Evolutionary conservation across 2,113 vertebrate genomes (phyloP).

Genomic region (Octodon degus): DNA sequence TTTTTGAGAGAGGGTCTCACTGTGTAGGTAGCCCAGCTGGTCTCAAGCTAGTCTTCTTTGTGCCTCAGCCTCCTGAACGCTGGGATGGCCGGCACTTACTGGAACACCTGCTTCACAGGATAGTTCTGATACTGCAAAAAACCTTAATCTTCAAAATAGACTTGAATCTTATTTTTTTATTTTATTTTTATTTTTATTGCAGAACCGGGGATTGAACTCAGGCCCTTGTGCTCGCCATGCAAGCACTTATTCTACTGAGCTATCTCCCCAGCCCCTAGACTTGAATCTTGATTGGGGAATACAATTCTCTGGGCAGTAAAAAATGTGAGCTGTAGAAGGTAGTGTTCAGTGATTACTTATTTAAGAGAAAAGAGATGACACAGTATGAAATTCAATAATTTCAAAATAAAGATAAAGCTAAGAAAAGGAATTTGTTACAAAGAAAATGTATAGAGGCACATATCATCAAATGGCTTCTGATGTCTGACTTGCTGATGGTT

Average conservation of each 20-base stretch:
- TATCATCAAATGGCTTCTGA: conserved; percentile 78
- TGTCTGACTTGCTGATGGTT: conserved; percentile 80
- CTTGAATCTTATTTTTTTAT: background rate
- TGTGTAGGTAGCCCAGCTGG: background rate
- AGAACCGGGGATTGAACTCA: too few species aligned
- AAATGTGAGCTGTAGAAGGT: conserved; percentile 9
- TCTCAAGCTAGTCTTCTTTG: background rate
- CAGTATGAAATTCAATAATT: conserved; percentile 66
- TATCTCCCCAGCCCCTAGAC: background rate
- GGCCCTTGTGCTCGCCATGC: too few species aligned
- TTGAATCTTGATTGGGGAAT: background rate
- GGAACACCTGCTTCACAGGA: background rate
- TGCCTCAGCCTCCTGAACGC: background rate
- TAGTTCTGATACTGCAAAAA: conserved; percentile 14
- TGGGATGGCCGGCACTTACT: background rate
- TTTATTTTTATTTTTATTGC: too few species aligned
- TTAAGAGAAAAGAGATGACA: conserved; percentile 27
- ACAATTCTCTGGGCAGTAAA: conserved; percentile 1
- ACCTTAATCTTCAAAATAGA: background rate
- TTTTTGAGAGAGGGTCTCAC: background rate
- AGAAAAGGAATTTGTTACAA: conserved; percentile 69
- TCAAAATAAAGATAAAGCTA: conserved; percentile 75
- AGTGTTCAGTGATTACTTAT: conserved; percentile 48
- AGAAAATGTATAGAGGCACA: conserved; percentile 71
- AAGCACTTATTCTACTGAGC: too few species aligned